Evolutionary conservation across 2,888 invertebrate genomes (phyloP).

Genomic region (Microdon myrmicae): DNA sequence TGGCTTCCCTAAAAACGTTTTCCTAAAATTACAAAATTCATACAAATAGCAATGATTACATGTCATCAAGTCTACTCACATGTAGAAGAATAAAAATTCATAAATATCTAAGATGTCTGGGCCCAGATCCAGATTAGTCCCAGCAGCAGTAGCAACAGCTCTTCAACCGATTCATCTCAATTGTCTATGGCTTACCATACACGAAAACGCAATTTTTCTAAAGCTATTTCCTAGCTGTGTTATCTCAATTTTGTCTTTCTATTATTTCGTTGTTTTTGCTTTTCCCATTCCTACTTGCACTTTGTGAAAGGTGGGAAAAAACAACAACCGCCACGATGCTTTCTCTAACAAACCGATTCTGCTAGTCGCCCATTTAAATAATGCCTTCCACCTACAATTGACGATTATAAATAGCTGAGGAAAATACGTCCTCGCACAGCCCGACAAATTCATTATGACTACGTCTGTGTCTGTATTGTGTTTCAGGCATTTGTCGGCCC

Average conservation of each 20-base stretch:
- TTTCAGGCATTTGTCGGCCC: slow-evolving; percentile 51
- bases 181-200: slow-evolving; percentile 18
- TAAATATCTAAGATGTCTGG: slow-evolving; percentile 46
- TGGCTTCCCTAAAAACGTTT: too few species aligned
- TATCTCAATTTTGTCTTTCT: slow-evolving; percentile 1
- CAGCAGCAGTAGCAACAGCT: slow-evolving; percentile 22
- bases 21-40: too few species aligned
- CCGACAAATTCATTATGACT: slow-evolving; percentile 50
- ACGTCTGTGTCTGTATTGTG: too few species aligned
- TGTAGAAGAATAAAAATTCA: slow-evolving; percentile 9
- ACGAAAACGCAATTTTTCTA: slow-evolving; percentile 9
- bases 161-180: slow-evolving; percentile 32
- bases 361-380: slow-evolving; percentile 43
- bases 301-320: neutral
- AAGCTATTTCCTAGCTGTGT: neutral
- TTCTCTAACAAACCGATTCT: slow-evolving; percentile 25
- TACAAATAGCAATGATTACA: too few species aligned
- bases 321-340: neutral
- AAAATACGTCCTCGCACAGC: slow-evolving; percentile 57
- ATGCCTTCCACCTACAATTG: slow-evolving; percentile 65
- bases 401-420: slow-evolving; percentile 63
- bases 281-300: slow-evolving; percentile 8
- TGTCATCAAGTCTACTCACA: too few species aligned
- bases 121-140: slow-evolving; percentile 53
- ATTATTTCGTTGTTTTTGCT: slow-evolving; percentile 7